phyloP scores from a whole-genome alignment of 2,888 invertebrate species.

The Polydrusus pterygomalis region DNA sequence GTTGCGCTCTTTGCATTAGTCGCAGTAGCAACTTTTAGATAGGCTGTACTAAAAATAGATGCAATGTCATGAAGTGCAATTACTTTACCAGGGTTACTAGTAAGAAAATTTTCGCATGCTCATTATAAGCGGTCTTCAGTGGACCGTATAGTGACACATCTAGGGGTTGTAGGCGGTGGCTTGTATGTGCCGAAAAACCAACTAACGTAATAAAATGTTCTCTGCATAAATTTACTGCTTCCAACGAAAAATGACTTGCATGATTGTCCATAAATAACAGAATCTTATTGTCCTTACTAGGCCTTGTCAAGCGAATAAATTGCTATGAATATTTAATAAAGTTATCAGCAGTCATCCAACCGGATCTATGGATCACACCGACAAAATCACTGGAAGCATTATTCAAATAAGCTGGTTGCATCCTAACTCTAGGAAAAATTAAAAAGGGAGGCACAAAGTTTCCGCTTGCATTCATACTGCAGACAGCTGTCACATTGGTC shows the following conservation, averaged over 20 bases:
- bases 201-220: conserved; percentile 37
- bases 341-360: conserved; percentile 49
- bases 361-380: conserved; percentile 37
- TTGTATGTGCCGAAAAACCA: conserved; percentile 46
- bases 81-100: conserved; percentile 34
- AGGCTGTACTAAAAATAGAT: conserved; percentile 39
- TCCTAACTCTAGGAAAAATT: conserved; percentile 40
- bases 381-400: conserved; percentile 5
- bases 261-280: conserved; percentile 51
- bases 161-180: conserved; percentile 36
- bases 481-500: conserved; percentile 35
- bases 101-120: conserved; percentile 44
- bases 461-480: conserved; percentile 42
- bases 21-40: conserved; percentile 32
- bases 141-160: conserved; percentile 45
- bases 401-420: conserved; percentile 46
- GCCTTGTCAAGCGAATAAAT: conserved; percentile 37
- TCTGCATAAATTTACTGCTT: conserved; percentile 43
- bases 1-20: conserved; percentile 13
- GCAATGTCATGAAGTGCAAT: conserved; percentile 47
- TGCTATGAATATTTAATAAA: conserved; percentile 48
- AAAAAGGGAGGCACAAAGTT: conserved; percentile 36
- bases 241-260: conserved; percentile 45
- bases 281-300: conserved; percentile 31
- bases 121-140: conserved; percentile 44